Evolutionary conservation across 2,797 vertebrate genomes (phyloP).

Genomic region (Amblyopsis hoosieri): DNA sequence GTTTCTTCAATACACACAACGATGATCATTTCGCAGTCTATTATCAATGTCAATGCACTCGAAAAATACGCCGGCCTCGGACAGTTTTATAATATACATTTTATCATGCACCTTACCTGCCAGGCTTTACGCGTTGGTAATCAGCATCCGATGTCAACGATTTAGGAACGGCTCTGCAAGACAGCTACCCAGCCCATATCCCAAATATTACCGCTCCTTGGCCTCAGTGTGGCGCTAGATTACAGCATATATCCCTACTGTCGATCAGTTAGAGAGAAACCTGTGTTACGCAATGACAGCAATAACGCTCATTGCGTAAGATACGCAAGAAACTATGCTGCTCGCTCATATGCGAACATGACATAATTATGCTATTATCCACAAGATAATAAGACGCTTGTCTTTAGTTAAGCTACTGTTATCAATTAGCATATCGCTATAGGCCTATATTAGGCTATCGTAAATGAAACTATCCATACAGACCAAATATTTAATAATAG

Average conservation of each 20-base stretch:
- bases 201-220: slow-evolving; percentile 27
- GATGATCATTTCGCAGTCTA: slow-evolving; percentile 31
- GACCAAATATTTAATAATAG: no score
- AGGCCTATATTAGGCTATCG: no score
- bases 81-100: neutral
- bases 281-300: no score
- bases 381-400: no score
- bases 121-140: slow-evolving; percentile 28
- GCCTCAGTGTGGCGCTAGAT: slow-evolving; percentile 66
- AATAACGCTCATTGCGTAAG: no score
- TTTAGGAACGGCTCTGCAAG: slow-evolving; percentile 30
- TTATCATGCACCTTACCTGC: slow-evolving; percentile 48
- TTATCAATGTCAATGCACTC: slow-evolving; percentile 7
- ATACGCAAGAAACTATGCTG: no score
- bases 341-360: no score
- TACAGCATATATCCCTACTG: neutral
- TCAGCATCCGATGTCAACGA: slow-evolving; percentile 51
- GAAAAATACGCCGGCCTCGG: neutral
- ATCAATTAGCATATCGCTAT: no score
- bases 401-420: no score
- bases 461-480: no score
- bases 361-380: no score
- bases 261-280: no score
- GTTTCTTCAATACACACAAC: slow-evolving; percentile 31
- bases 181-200: slow-evolving; percentile 65